These are phyloP conservation scores for Germaria angustata DNA, from an alignment of 2,888 invertebrate species.

Conservation along the genomic window DNA sequence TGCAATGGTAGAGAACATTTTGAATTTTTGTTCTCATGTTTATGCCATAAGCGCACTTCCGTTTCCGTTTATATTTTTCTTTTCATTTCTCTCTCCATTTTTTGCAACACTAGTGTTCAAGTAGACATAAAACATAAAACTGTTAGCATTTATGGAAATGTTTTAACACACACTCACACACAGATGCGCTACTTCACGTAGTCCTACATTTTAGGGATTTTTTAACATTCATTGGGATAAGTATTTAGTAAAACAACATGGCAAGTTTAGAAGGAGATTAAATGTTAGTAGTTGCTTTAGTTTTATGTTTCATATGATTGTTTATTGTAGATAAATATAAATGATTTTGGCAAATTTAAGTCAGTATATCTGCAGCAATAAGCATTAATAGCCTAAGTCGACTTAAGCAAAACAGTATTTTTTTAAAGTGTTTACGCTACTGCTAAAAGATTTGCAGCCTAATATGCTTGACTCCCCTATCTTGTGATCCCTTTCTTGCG, in stretches of 20 bases:
- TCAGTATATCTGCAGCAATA: too few species aligned
- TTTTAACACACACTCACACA: constrained; percentile 19
- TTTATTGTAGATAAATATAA: constrained; percentile 2
- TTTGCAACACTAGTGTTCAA: not conserved
- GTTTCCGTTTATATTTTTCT: constrained; percentile 55
- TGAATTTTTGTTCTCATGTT: constrained; percentile 27
- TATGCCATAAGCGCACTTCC: constrained; percentile 61
- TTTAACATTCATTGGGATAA: constrained; percentile 10
- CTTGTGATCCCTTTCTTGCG: too few species aligned
- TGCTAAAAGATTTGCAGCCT: too few species aligned
- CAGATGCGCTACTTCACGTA: too few species aligned
- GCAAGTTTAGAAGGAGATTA: constrained; percentile 13
- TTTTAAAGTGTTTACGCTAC: too few species aligned
- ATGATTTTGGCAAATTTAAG: constrained; percentile 58
- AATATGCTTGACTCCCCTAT: too few species aligned
- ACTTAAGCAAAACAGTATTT: too few species aligned
- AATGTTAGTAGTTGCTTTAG: not conserved
- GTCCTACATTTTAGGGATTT: not conserved
- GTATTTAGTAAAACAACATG: constrained; percentile 20
- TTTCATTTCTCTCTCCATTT: constrained; percentile 3
- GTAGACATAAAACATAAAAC: constrained; percentile 50
- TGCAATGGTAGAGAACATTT: constrained; percentile 36
- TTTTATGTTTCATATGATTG: constrained; percentile 10
- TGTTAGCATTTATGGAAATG: constrained; percentile 58
- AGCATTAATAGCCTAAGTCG: too few species aligned